Conservation (phyloP, 2,797 vertebrate species). For the Eidolon dupreanum region DNA sequence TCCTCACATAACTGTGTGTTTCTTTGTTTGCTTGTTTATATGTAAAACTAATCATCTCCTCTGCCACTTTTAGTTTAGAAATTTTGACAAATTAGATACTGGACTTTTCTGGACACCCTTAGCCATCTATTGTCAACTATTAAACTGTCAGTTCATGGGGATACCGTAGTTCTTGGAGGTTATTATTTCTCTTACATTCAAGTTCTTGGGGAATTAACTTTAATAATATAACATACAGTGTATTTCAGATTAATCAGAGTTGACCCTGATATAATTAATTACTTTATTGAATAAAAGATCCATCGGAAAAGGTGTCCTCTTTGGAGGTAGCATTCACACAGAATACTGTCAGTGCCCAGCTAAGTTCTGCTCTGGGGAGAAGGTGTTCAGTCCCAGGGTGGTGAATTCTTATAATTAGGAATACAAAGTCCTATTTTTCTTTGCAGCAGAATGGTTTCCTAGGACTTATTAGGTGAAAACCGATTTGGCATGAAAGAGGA, state of each 20-base stretch:
- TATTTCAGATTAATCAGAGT: background rate
- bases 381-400: background rate
- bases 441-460: constrained; percentile 33
- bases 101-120: background rate
- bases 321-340: background rate
- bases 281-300: background rate
- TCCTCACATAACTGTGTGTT: background rate
- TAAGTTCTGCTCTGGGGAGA: background rate
- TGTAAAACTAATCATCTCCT: background rate
- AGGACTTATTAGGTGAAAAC: constrained; percentile 17
- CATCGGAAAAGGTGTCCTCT: background rate
- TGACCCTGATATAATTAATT: background rate
- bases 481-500: background rate
- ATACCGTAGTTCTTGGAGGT: background rate
- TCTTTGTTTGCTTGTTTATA: background rate
- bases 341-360: background rate
- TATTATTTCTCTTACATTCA: background rate
- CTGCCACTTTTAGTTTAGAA: background rate
- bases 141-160: background rate
- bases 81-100: background rate
- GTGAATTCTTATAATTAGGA: background rate
- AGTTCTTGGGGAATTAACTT: background rate
- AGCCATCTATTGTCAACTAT: background rate
- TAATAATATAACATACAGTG: background rate
- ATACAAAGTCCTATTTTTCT: constrained; percentile 10